phyloP scores from a whole-genome alignment of 2,113 vertebrate genomes.

The Tachuris rubrigastra region DNA sequence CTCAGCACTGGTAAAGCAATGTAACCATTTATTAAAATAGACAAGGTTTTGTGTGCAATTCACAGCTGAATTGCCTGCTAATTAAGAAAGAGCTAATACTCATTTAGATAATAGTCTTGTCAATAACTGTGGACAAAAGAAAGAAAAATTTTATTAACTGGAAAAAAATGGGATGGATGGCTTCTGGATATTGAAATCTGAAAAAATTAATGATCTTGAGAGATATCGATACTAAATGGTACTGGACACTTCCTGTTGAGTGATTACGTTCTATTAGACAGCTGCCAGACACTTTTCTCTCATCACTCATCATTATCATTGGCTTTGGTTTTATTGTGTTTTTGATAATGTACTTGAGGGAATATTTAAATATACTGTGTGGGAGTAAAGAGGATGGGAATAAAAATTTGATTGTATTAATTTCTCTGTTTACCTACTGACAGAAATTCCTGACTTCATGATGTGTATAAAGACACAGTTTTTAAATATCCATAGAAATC shows the following conservation, averaged over 20 bases:
- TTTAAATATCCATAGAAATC: neutral
- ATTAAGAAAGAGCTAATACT: constrained; percentile 43
- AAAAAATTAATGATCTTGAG: neutral
- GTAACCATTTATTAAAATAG: constrained; percentile 59
- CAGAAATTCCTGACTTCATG: neutral
- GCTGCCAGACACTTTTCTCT: neutral
- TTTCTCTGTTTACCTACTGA: neutral
- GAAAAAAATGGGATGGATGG: neutral
- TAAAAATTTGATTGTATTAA: neutral
- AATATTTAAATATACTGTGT: neutral
- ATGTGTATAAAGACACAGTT: neutral
- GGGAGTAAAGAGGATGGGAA: neutral
- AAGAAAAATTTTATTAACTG: constrained; percentile 33
- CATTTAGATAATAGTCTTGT: constrained; percentile 27
- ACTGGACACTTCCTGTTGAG: neutral
- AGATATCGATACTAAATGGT: neutral
- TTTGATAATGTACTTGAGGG: neutral
- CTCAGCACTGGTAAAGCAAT: neutral
- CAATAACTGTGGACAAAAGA: constrained; percentile 36
- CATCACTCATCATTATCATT: neutral
- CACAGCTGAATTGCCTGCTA: constrained; percentile 48
- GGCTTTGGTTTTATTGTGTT: neutral
- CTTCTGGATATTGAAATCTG: constrained; percentile 4
- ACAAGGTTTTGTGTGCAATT: constrained; percentile 21
- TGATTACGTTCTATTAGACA: neutral